Base-by-base conservation (phyloP, 2,113 vertebrate species). In the Picathartes gymnocephalus region DNA sequence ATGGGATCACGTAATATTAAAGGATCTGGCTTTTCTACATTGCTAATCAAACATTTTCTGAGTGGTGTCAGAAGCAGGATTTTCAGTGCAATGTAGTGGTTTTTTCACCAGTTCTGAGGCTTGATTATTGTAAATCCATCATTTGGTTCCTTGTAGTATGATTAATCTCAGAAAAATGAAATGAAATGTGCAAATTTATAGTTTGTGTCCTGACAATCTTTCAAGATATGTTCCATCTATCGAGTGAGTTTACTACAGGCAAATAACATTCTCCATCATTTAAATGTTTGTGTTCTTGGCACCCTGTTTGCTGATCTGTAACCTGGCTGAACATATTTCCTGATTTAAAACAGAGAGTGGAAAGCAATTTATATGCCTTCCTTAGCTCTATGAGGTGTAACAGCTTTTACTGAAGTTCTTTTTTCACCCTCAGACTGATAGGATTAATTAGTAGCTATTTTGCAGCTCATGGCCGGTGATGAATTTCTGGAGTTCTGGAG, bases 391-490 rank as follows among this genome's bases (percentile, higher is more conserved):
- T 56, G 89, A 85, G 79, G 45, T 92, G 12, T 79, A 90, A 88
- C 78, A 88, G 84, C 78, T 85, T 92, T 82, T 82, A 88, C 50
- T 91, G 4, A 88, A 91, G 35, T 23, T 47, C 90, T 77, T 92
- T 95, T 86, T 68, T 71, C 35, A 56, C 61, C 92, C 80, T 80
- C 71, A 65, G 78, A 30, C 39, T 91, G 87, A 80, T 22, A 85
- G 87, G 74, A 94, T 95, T 96, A 95, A 94, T 95, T 95, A 95
- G 81, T 11, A 8, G 81, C 65, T 91, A 77, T 90, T 94, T 95
- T 95, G 66, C 56, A 80, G 66, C 70, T 90, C 35, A 22, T 77
- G 74, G 58, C 50, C 77, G 47, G 70, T 90, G 94, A 91, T 86
- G 57, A 39, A 83, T 93, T 81, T 92, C 71, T 73, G 25, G 71